Evolutionary conservation across 2,113 vertebrate genomes (phyloP), one percentile per base, ranked within the genome.

Genomic region (Galeopterus variegatus): DNA sequence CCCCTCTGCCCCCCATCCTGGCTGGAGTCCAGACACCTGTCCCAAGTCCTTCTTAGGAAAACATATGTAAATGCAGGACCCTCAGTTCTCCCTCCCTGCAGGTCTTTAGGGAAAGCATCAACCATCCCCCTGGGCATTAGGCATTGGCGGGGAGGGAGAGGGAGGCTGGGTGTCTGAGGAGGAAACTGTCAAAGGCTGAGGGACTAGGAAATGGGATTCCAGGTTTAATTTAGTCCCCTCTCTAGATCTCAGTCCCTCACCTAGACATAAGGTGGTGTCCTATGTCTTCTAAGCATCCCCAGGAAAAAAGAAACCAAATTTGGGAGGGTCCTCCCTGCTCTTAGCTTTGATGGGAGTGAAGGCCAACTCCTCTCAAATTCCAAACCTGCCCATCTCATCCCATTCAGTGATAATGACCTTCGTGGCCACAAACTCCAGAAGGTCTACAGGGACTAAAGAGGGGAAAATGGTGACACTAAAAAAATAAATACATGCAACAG

Each of bases 101-200:
- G 41, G 83, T 87, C 75, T 73, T 79, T 69, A 81, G 45, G 93
- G 67, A 96, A 90, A 76, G 54, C 58, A 76, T 14, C 79, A 62
- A n/a, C 56, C 24, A 17, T 21, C 72, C 15, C 11, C 0, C 3
- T 24, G 67, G 48, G 26, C 3, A 0, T 58, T 31, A 65, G 52
- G 54, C 60, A 23, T 60, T 62, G n/a, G 8, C 24, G 41, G 64
- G 18, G n/a, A 54, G 18, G 24, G 28, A 12, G 45, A n/a, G 12
- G 13, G 19, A 31, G 24, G 13, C 23, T 24, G 8, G 62, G 2
- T 84, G 24, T 36, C 54, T 84, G 50, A 88, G 23, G 41, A 62
- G n/a, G 45, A 84, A 73, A 77, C 4, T 58, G 19, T 88, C 58
- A 56, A 72, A 83, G 18, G 36, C 77, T 87, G 4, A 11, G 31